Conservation (phyloP, 2,888 invertebrate genomes). For the Lasiommata megera region DNA sequence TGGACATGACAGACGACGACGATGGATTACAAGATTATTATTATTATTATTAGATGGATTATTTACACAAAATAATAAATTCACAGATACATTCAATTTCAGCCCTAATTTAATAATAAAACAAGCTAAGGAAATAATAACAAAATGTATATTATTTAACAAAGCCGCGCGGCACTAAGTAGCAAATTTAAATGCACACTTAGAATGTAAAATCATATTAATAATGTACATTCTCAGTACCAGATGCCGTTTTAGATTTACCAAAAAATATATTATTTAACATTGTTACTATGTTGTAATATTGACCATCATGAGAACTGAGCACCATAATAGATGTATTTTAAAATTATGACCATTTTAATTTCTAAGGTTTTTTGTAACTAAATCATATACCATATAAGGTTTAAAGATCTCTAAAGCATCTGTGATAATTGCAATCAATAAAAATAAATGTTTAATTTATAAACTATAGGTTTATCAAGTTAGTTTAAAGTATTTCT, state of each 20-base stretch:
- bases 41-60: no score
- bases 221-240: neutral
- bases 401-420: conserved; percentile 77
- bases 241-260: conserved; percentile 4
- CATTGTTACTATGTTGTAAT: conserved; percentile 9
- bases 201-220: neutral
- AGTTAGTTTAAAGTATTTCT: conserved; percentile 49
- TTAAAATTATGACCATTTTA: conserved; percentile 35
- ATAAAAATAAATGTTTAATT: conserved; percentile 71
- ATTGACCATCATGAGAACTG: conserved; percentile 27
- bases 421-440: conserved; percentile 79
- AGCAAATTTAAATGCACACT: neutral
- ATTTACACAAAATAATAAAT: no score
- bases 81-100: no score
- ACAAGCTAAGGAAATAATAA: no score
- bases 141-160: no score
- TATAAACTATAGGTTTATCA: conserved; percentile 59
- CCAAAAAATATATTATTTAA: neutral
- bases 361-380: conserved; percentile 46
- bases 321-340: conserved; percentile 33
- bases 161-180: neutral
- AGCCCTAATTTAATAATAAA: no score
- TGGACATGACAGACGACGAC: no score
- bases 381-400: conserved; percentile 70
- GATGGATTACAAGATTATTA: no score